A percentile compares a stretch with the other conserved stretches of the same genome.
These are phyloP conservation scores for Holacanthus passer DNA, from an alignment of 2,113 vertebrate genomes.

Conservation along the genomic window DNA sequence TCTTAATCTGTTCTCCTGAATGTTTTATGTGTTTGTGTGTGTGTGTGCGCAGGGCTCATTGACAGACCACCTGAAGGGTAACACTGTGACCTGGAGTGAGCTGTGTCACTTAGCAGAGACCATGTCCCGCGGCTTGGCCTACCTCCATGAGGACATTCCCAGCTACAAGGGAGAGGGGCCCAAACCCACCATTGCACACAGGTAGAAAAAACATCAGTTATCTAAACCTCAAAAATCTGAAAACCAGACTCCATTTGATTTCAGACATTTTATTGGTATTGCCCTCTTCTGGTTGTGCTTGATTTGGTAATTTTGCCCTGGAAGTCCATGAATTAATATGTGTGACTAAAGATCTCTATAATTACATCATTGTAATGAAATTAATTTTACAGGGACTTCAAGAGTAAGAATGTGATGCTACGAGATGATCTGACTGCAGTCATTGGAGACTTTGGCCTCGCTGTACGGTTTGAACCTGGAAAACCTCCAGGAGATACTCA, in stretches of 20 bases:
- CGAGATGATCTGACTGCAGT: constrained; percentile 94
- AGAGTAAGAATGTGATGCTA: constrained; percentile 98
- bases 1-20: neutral
- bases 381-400: constrained; percentile 91
- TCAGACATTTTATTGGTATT: neutral
- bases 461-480: constrained; percentile 96
- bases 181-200: constrained; percentile 97
- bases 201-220: constrained; percentile 76
- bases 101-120: constrained; percentile 95
- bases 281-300: neutral
- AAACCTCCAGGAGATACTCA: constrained; percentile 98
- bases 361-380: neutral
- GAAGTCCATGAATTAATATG: neutral
- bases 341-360: constrained; percentile 10
- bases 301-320: neutral
- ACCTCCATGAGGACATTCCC: constrained; percentile 97
- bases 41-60: constrained; percentile 89
- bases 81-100: constrained; percentile 95
- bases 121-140: constrained; percentile 95
- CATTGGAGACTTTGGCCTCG: constrained; percentile 97
- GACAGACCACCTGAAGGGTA: constrained; percentile 97
- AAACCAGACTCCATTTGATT: neutral
- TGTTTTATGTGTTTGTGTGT: constrained; percentile 20
- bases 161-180: constrained; percentile 93
- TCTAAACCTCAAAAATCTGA: neutral